These are phyloP conservation scores for Thymelicus lineola DNA, from an alignment of 2,888 invertebrate genomes.

Conservation along the genomic window DNA sequence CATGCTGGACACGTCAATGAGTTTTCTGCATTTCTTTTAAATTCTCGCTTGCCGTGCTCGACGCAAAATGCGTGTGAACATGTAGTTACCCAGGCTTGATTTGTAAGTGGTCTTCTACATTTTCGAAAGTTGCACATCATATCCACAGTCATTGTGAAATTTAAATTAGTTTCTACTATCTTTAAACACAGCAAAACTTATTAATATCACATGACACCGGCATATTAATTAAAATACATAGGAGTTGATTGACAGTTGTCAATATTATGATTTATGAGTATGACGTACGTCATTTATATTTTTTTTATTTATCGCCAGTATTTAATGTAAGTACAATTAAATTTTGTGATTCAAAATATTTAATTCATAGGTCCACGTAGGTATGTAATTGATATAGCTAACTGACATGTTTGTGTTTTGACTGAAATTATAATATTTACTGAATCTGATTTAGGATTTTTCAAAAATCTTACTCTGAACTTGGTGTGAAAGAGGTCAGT, in stretches of 20 bases:
- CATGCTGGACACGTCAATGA: slow-evolving; percentile 80
- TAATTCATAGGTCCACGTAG: too few species aligned
- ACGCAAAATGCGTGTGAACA: slow-evolving; percentile 84
- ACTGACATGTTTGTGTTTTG: too few species aligned
- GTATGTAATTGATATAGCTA: too few species aligned
- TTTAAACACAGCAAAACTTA: not conserved
- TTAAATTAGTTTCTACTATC: slow-evolving; percentile 6
- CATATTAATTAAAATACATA: not conserved
- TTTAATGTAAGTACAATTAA: too few species aligned
- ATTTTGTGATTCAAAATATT: too few species aligned
- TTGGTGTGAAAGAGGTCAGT: not conserved
- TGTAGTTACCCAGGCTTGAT: slow-evolving; percentile 81
- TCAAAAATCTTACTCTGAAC: not conserved
- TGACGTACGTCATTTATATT: too few species aligned
- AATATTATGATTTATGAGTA: too few species aligned
- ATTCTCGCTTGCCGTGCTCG: slow-evolving; percentile 81
- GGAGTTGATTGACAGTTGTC: not conserved
- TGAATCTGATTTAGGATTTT: too few species aligned
- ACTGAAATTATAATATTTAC: too few species aligned
- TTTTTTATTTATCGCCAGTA: too few species aligned
- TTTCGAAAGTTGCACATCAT: slow-evolving; percentile 83
- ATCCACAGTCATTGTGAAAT: slow-evolving; percentile 64
- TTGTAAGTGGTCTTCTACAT: slow-evolving; percentile 76
- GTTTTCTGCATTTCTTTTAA: slow-evolving; percentile 75
- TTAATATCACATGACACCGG: too few species aligned